phyloP scores from a whole-genome alignment of 2,797 vertebrate genomes.

The Phrynocephalus guinanensis region DNA sequence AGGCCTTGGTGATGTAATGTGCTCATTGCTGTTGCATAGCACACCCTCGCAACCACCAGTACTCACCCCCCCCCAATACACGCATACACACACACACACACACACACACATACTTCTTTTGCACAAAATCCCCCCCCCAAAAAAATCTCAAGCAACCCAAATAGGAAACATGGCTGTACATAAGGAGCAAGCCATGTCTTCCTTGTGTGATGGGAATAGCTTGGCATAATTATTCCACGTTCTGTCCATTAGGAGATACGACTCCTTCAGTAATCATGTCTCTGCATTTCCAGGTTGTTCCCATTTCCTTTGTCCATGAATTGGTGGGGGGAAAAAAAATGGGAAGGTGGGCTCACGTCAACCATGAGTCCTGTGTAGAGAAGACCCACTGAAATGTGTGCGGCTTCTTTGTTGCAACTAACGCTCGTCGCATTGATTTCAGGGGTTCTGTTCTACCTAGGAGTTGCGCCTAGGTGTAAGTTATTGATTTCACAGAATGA shows the following conservation, averaged over 20 bases:
- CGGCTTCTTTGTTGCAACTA: not conserved
- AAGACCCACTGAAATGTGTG: not conserved
- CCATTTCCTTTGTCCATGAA: not conserved
- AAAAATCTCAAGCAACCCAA: conserved; percentile 18
- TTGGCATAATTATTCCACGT: not conserved
- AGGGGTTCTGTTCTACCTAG: not conserved
- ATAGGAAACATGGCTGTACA: not conserved
- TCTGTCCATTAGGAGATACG: too few species aligned
- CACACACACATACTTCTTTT: not conserved
- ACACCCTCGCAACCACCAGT: not conserved
- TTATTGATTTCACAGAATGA: too few species aligned
- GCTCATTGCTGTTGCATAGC: conserved; percentile 23
- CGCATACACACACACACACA: too few species aligned
- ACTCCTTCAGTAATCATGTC: not conserved
- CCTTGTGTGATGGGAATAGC: not conserved
- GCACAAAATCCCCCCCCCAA: conserved; percentile 33
- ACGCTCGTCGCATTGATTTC: not conserved
- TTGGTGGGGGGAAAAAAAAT: not conserved
- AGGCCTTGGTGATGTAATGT: conserved; percentile 43
- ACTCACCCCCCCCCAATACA: not conserved
- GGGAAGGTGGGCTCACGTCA: not conserved
- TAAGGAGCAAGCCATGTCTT: not conserved
- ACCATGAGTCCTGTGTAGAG: not conserved
- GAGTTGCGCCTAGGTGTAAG: not conserved
- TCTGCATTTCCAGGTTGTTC: not conserved